These are phyloP conservation scores for Catalaphyllia jardinei DNA, from an alignment of 64 coral and sea anemone species.

Conservation along the genomic window DNA sequence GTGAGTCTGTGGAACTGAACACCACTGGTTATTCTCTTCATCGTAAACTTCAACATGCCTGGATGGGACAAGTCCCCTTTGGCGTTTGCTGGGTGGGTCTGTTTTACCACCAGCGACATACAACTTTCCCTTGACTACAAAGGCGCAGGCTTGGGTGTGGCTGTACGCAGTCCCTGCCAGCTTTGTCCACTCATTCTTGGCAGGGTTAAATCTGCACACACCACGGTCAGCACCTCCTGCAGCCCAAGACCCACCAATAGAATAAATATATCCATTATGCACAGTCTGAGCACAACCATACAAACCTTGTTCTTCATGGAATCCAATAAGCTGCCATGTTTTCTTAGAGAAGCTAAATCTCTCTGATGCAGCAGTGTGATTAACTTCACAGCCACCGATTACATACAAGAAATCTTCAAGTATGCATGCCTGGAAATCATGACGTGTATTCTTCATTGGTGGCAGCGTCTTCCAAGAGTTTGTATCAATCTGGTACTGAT, in stretches of 20 bases:
- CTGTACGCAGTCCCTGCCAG: constrained; percentile 6
- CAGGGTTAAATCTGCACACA: constrained; percentile 30
- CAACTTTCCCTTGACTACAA: constrained; percentile 5
- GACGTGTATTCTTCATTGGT: constrained; percentile 9
- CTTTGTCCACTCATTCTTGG: constrained; percentile 21
- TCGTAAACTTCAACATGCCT: constrained; percentile 14
- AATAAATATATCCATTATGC: constrained; percentile 16
- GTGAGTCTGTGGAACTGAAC: constrained; percentile 17
- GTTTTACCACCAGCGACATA: constrained; percentile 36
- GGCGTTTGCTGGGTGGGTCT: constrained; percentile 30
- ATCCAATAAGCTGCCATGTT: constrained; percentile 19
- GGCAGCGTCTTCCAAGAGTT: constrained; percentile 9
- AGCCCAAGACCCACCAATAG: constrained; percentile 24
- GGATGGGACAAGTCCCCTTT: constrained; percentile 31
- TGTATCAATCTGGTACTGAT: constrained; percentile 31
- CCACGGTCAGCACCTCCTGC: constrained; percentile 7
- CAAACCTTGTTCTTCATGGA: constrained; percentile 22
- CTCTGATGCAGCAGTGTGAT: constrained; percentile 28
- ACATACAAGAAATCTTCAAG: constrained; percentile 39
- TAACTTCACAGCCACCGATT: constrained; percentile 14
- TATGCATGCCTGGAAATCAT: constrained; percentile 14
- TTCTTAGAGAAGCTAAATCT: constrained; percentile 44
- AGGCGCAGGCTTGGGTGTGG: constrained; percentile 21
- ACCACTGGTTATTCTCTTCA: constrained; percentile 26
- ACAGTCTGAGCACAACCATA: not conserved